phyloP scores from a whole-genome alignment of 2,888 invertebrate species.

The Watsonalla binaria region DNA sequence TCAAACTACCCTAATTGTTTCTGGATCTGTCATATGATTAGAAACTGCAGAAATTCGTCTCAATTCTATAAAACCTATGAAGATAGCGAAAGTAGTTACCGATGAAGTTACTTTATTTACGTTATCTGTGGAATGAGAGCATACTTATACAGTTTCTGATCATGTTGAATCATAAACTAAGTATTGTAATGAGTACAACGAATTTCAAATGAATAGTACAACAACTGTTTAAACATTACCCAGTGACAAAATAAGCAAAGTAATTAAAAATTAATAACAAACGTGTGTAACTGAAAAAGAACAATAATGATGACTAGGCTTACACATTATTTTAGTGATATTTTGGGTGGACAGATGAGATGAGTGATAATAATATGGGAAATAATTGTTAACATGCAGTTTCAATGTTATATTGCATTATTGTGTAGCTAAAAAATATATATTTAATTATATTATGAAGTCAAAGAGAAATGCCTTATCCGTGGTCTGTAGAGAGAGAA shows the following conservation, averaged over 20 bases:
- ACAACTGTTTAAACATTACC: slow-evolving; percentile 5
- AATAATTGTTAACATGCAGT: neutral
- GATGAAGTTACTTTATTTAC: no score
- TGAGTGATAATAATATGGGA: neutral
- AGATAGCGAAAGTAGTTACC: no score
- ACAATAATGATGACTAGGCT: neutral
- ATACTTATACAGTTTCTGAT: neutral
- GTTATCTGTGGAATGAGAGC: no score
- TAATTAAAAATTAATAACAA: neutral
- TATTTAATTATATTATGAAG: slow-evolving; percentile 5
- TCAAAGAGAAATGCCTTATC: slow-evolving; percentile 44
- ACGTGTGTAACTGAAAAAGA: neutral
- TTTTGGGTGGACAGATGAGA: neutral
- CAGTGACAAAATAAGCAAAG: neutral
- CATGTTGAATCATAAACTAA: neutral
- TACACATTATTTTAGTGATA: neutral
- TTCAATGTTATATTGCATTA: neutral
- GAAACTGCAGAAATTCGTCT: neutral
- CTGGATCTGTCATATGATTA: neutral
- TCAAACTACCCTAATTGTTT: neutral
- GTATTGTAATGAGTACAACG: slow-evolving; percentile 27
- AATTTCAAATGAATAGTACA: slow-evolving; percentile 18
- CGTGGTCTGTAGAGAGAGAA: slow-evolving; percentile 41
- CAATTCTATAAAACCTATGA: no score
- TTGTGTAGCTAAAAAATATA: neutral